These are phyloP conservation scores for Gymnogyps californianus DNA, from an alignment of 2,113 vertebrate species.

Conservation along the genomic window DNA sequence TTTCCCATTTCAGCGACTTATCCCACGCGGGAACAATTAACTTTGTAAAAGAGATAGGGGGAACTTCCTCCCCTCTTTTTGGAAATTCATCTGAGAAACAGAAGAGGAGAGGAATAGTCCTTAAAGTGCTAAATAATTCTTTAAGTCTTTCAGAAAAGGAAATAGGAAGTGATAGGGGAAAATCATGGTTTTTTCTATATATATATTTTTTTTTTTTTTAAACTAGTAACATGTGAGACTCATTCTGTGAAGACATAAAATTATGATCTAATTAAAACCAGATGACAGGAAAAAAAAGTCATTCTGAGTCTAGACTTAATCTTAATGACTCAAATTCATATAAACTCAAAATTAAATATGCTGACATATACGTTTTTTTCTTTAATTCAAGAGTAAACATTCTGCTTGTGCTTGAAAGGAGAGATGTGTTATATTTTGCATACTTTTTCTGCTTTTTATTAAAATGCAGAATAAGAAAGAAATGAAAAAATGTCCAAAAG, in stretches of 20 bases:
- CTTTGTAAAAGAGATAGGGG: background rate
- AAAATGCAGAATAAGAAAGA: background rate
- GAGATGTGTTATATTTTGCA: background rate
- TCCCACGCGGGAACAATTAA: background rate
- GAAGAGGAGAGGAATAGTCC: background rate
- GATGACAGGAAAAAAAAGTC: background rate
- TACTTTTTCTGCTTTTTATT: background rate
- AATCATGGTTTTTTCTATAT: background rate
- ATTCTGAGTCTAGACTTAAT: conserved; percentile 33
- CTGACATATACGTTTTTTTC: background rate
- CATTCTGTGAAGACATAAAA: conserved; percentile 2
- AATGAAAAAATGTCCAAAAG: background rate
- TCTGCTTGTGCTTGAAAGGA: background rate
- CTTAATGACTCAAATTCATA: conserved; percentile 33
- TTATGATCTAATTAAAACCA: conserved; percentile 30
- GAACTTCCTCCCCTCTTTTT: background rate
- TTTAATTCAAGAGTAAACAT: background rate
- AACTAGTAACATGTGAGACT: background rate
- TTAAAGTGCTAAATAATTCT: background rate
- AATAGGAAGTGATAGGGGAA: background rate
- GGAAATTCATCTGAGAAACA: background rate
- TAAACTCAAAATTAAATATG: conserved; percentile 9
- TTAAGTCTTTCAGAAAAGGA: background rate
- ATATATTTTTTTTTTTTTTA: no score
- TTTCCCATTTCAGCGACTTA: background rate